Base-by-base conservation (phyloP, 2,888 invertebrate genomes). In the Amphiduros pacificus region DNA sequence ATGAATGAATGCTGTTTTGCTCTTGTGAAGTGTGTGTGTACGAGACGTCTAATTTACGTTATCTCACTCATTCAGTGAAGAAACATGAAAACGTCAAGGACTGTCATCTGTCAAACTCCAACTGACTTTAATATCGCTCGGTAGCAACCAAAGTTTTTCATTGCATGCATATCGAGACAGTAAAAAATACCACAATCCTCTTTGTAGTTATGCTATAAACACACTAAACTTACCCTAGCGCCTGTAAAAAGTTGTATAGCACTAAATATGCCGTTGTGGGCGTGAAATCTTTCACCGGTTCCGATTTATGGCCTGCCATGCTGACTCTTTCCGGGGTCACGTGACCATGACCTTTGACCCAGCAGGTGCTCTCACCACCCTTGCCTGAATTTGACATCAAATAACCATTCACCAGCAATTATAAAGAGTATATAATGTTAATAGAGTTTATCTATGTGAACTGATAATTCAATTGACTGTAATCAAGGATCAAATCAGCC, bases 211-310 rank as follows among this genome's bases (percentile, higher is more conserved):
- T 36, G 14, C 9, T 36, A 48, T n/a, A 48, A 26, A 36, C 24
- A 17, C 36, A 27, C 29, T 11, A 29, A 22, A 40, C 63, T 32
- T 29, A 63, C 63, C 63, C 63, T 6, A 59, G 28, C 22, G 58
- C 27, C 20, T 63, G 63, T 5, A 56, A 40, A 31, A 52, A 60
- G 36, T 63, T 63, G 44, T 63, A 63, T 14, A 60, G 22, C n/a
- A 63, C 41, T 9, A 63, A 56, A 24, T 63, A 63, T 5, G 50
- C 41, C 24, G 48, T 50, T 26, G 53, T 22, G 6, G 40, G 24
- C 14, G 53, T 26, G 22, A n/a, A n/a, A n/a, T n/a, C n/a, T n/a
- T n/a, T n/a, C n/a, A n/a, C n/a, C n/a, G n/a, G n/a, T n/a, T n/a
- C n/a, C n/a, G n/a, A n/a, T n/a, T n/a, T n/a, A n/a, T n/a, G n/a